Conservation (phyloP, 2,113 vertebrate genomes). For the Hirundichthys speculiger region DNA sequence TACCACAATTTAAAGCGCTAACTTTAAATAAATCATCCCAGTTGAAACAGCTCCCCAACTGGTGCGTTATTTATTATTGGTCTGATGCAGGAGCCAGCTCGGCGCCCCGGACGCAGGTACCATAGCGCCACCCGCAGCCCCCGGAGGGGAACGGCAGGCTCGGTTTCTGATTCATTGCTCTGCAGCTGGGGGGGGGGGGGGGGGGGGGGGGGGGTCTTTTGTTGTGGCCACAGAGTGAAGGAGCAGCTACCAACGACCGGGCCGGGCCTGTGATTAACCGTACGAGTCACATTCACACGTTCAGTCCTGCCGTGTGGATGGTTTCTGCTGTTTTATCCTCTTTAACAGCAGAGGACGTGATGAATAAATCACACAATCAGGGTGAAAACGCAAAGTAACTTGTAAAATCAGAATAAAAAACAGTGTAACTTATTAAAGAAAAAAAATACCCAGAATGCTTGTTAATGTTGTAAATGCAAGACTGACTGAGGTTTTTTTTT, state of each 20-base stretch:
- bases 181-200: conserved; percentile 52
- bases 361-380: no score
- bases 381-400: no score
- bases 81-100: conserved; percentile 38
- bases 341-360: no score
- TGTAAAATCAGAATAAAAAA: no score
- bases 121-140: conserved; percentile 66
- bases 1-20: conserved; percentile 48
- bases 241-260: conserved; percentile 36
- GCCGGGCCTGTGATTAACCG: conserved; percentile 12
- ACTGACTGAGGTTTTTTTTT: no score
- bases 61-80: conserved; percentile 49
- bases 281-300: conserved; percentile 14
- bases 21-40: conserved; percentile 61
- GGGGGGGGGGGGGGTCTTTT: no score
- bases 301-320: not conserved
- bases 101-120: conserved; percentile 12
- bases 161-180: conserved; percentile 23
- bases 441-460: no score
- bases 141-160: not conserved
- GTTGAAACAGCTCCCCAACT: conserved; percentile 27
- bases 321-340: no score
- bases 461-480: no score
- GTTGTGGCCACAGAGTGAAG: conserved; percentile 39
- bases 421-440: no score